These are phyloP conservation scores for Dasyprocta punctata DNA, from an alignment of 2,113 vertebrate species.

Conservation along the genomic window DNA sequence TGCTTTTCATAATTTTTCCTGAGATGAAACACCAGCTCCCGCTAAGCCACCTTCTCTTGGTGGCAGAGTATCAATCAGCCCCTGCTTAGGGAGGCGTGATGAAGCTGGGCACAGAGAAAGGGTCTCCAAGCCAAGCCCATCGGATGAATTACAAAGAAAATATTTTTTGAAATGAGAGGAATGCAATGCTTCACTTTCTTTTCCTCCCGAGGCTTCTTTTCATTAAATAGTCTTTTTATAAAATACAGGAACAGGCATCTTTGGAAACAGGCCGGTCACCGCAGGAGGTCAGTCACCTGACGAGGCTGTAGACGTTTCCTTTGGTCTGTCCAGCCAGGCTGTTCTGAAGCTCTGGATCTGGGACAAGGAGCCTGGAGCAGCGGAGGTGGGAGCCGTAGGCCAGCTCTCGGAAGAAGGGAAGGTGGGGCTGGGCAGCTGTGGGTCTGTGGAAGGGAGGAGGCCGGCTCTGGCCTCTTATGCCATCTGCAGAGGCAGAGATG, in stretches of 20 bases:
- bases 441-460: no score
- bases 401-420: not conserved
- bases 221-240: slow-evolving; percentile 23
- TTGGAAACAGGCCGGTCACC: not conserved
- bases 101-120: not conserved
- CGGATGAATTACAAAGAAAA: slow-evolving; percentile 75
- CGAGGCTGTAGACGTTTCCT: not conserved
- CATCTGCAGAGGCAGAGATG: not conserved
- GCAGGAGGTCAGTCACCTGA: slow-evolving; percentile 8
- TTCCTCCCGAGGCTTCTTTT: slow-evolving; percentile 56
- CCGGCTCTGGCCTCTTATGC: not conserved
- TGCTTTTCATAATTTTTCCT: not conserved
- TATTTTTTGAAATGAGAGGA: slow-evolving; percentile 68
- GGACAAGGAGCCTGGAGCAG: not conserved
- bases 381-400: not conserved
- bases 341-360: slow-evolving; percentile 51
- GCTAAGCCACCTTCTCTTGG: not conserved
- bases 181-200: slow-evolving; percentile 60
- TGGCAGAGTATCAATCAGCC: not conserved
- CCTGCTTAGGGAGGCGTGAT: not conserved
- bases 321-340: not conserved
- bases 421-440: not conserved
- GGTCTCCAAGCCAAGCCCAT: slow-evolving; percentile 43
- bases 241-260: slow-evolving; percentile 18
- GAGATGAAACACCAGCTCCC: not conserved